Evolutionary conservation across 2,888 invertebrate species (phyloP).

Genomic region (Latheticus oryzae): DNA sequence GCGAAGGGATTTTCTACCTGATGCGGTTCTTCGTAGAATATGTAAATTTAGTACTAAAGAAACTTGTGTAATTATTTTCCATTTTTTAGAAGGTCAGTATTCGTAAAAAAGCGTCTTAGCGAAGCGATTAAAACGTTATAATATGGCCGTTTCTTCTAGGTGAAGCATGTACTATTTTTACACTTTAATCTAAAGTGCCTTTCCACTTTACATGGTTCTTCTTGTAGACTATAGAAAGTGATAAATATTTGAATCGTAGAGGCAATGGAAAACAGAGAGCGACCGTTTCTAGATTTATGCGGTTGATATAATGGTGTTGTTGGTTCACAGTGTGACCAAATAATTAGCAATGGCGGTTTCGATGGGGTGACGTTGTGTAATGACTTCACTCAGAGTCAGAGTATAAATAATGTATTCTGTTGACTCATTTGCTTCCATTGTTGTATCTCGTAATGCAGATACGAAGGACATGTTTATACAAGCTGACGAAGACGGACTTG

Average conservation of each 20-base stretch:
- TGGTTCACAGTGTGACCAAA: slow-evolving; percentile 17
- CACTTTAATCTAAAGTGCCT: slow-evolving; percentile 21
- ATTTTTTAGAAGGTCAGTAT: slow-evolving; percentile 5
- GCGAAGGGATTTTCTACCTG: no score
- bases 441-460: slow-evolving; percentile 45
- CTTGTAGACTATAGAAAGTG: slow-evolving; percentile 25
- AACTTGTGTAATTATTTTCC: background rate
- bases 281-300: slow-evolving; percentile 28
- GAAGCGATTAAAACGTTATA: slow-evolving; percentile 21
- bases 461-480: slow-evolving; percentile 39
- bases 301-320: slow-evolving; percentile 9
- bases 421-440: slow-evolving; percentile 44
- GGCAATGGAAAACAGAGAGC: slow-evolving; percentile 20
- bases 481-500: slow-evolving; percentile 39
- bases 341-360: slow-evolving; percentile 31
- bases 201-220: slow-evolving; percentile 13
- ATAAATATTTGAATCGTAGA: slow-evolving; percentile 25
- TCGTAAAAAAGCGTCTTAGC: background rate
- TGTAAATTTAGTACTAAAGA: background rate
- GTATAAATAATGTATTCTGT: slow-evolving; percentile 42
- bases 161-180: slow-evolving; percentile 12
- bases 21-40: no score
- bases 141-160: background rate
- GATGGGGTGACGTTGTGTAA: slow-evolving; percentile 21
- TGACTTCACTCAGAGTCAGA: slow-evolving; percentile 9